These are phyloP conservation scores for Clarias fuscus DNA, from an alignment of 2,797 vertebrate genomes.

Conservation along the genomic window DNA sequence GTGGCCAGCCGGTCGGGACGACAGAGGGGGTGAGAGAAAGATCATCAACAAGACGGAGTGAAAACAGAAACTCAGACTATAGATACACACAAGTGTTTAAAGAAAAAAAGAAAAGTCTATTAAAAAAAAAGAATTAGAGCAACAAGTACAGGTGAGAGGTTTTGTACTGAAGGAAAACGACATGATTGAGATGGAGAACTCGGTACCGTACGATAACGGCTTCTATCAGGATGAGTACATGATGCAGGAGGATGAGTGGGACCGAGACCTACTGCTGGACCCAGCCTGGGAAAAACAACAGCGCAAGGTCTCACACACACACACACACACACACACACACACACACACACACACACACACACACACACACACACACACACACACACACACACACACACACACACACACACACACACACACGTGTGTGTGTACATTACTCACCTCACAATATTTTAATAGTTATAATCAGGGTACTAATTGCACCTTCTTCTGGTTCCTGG, in stretches of 20 bases:
- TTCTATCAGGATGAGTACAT: conserved; percentile 91
- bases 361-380: too few species aligned
- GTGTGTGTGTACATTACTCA: too few species aligned
- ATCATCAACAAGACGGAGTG: neutral
- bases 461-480: too few species aligned
- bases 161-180: too few species aligned
- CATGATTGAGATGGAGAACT: conserved; percentile 86
- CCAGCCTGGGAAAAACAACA: conserved; percentile 99
- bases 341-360: too few species aligned
- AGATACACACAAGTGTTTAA: neutral
- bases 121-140: too few species aligned
- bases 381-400: too few species aligned
- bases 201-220: conserved; percentile 85
- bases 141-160: neutral
- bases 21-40: conserved; percentile 54
- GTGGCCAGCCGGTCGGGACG: conserved; percentile 67
- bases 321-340: neutral
- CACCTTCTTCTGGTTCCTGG: too few species aligned
- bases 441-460: neutral
- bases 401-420: too few species aligned
- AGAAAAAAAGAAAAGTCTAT: neutral
- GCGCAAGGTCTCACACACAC: conserved; percentile 82
- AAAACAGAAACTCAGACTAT: neutral
- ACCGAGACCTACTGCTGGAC: conserved; percentile 95
- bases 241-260: conserved; percentile 97